phyloP scores from a whole-genome alignment of 2,888 invertebrate genomes.

The Osmoderma eremita region DNA sequence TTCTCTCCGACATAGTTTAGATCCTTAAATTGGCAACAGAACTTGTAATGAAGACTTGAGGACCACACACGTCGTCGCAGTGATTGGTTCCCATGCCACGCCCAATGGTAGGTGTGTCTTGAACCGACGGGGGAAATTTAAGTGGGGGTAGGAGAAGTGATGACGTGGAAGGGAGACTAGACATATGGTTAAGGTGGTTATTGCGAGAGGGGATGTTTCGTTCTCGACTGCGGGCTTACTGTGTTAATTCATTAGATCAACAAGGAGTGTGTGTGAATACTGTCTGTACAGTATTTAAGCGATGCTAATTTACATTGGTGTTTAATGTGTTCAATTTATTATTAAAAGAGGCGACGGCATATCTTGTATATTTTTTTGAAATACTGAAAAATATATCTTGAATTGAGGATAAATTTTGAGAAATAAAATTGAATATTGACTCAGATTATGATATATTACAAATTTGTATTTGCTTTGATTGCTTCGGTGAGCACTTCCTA shows the following conservation, averaged over 20 bases:
- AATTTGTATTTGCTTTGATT: no score
- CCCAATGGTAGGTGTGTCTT: constrained; percentile 49
- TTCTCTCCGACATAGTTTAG: constrained; percentile 56
- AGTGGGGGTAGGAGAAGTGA: constrained; percentile 31
- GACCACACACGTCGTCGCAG: constrained; percentile 64
- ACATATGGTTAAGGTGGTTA: constrained; percentile 15
- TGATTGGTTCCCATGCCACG: constrained; percentile 60
- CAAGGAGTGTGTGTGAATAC: constrained; percentile 1
- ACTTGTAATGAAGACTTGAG: constrained; percentile 64
- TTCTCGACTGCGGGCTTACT: neutral
- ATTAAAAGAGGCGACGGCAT: no score
- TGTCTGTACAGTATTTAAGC: neutral
- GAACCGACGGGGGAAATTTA: constrained; percentile 38
- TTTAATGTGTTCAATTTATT: no score
- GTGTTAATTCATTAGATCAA: constrained; percentile 21
- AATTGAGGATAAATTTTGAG: no score
- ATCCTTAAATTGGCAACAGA: constrained; percentile 63
- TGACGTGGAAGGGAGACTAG: constrained; percentile 42
- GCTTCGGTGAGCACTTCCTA: no score
- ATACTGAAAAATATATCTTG: no score
- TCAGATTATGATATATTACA: no score
- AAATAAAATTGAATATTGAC: no score
- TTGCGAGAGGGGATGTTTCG: constrained; percentile 17
- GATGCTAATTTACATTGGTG: no score
- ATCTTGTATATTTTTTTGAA: no score